These are phyloP conservation scores for Montifringilla adamsi DNA, from an alignment of 2,113 vertebrate genomes.

Conservation along the genomic window DNA sequence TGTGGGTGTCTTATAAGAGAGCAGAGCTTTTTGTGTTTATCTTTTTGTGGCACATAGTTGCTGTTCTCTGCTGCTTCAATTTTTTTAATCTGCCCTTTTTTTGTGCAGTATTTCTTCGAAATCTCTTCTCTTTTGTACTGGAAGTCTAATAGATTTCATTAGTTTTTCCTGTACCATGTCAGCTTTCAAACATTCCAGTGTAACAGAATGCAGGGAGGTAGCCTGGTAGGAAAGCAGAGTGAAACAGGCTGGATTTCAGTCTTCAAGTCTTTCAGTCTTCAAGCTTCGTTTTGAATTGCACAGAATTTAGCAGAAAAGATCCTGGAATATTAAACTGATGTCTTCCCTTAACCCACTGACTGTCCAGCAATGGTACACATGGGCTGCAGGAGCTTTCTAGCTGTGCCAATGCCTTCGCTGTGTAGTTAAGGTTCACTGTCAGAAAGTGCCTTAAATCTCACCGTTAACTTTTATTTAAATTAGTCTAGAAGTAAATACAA, in stretches of 20 bases:
- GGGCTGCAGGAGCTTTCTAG: not conserved
- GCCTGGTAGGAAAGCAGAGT: not conserved
- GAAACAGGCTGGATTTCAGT: not conserved
- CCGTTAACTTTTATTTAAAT: not conserved
- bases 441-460: not conserved
- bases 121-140: constrained; percentile 28
- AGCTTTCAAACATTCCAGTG: constrained; percentile 31
- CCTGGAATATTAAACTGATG: not conserved
- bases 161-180: constrained; percentile 38
- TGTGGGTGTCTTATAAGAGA: constrained; percentile 73
- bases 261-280: not conserved
- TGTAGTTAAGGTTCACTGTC: constrained; percentile 24
- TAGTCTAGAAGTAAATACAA: not conserved
- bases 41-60: constrained; percentile 15
- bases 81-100: constrained; percentile 43
- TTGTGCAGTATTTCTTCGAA: constrained; percentile 49
- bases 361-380: not conserved
- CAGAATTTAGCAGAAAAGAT: not conserved
- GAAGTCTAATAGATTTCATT: constrained; percentile 48
- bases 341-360: not conserved
- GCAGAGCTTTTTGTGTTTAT: constrained; percentile 63
- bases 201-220: not conserved
- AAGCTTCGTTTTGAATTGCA: not conserved
- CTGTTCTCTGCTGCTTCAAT: constrained; percentile 1
- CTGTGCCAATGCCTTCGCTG: not conserved